Conservation (phyloP, 2,888 invertebrate genomes). For the Pseudolycoriella hygida region DNA sequence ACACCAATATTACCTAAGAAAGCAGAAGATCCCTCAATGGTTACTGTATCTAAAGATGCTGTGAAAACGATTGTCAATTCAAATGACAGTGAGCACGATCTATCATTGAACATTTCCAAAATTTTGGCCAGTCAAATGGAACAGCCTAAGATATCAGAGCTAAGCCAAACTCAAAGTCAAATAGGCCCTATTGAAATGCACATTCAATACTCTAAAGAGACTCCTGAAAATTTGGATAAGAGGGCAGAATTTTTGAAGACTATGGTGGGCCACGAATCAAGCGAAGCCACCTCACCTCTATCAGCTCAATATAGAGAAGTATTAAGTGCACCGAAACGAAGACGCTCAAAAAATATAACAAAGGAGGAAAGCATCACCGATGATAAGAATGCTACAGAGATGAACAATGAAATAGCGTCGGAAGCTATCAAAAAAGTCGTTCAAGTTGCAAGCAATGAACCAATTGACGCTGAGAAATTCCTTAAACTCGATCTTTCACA, state of each 20-base stretch:
- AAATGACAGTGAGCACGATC: neutral
- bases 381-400: too few species aligned
- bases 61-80: neutral
- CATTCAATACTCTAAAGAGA: neutral
- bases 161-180: neutral
- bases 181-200: neutral
- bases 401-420: slow-evolving; percentile 1
- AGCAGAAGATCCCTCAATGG: neutral
- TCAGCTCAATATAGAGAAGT: too few species aligned
- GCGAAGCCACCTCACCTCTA: too few species aligned
- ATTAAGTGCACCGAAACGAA: too few species aligned
- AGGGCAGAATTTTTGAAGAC: slow-evolving; percentile 9
- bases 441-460: too few species aligned
- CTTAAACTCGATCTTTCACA: too few species aligned
- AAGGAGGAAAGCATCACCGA: neutral
- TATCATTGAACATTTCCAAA: neutral
- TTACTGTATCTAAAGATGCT: neutral
- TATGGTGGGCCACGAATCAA: slow-evolving; percentile 4
- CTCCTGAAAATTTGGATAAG: slow-evolving; percentile 6
- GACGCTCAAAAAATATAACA: too few species aligned
- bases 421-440: too few species aligned
- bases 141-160: neutral
- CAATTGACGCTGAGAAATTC: too few species aligned
- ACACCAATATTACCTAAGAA: neutral
- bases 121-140: neutral